Base-by-base conservation (phyloP, 2,888 invertebrate genomes). In the Micropterix aruncella region DNA sequence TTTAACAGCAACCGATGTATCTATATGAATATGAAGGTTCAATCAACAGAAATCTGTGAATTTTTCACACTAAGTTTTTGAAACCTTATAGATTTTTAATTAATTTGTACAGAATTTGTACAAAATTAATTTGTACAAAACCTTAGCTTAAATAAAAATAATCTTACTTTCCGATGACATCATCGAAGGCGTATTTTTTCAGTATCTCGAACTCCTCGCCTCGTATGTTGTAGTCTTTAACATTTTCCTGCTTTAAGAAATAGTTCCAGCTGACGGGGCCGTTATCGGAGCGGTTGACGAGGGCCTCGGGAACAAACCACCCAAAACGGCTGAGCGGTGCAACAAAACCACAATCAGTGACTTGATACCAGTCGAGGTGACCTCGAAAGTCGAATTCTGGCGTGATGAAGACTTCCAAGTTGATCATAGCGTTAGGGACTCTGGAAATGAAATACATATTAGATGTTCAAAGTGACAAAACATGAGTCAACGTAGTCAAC, bases 341-440 rank as follows among this genome's bases (percentile, higher is more conserved):
- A 1, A 74, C 56, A 5, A 61, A 61, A 1, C 80, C 80, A 40
- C 72, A 69, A 50, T 74, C 74, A 41, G 61, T 67, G 18, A 63
- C 64, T 47, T 60, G 60, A 52, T 57, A 57, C 37, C 51, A 51
- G 37, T 56, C 59, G 16, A 66, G 51, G n/a, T 60, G 57, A 53
- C 66, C 64, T 43, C 63, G 62, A 18, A 69, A 62, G 54, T 77
- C 77, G 43, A 71, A 68, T 38, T 79, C 75, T 0, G 81, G 74
- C 16, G 77, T 71, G 47, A 79, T 64, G 80, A 83, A 83, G 0
- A 81, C 78, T 57, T 83, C 85, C 54, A 85, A 60, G 58, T 86
- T 83, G 15, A 86, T 69, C 63, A 73, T 70, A 1, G 71, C 58
- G 17, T 59, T 56, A 7, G 71, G 70, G 44, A 61, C 52, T 44